Evolutionary conservation across 2,797 vertebrate species (phyloP).

Genomic region (Anniella stebbinsi): DNA sequence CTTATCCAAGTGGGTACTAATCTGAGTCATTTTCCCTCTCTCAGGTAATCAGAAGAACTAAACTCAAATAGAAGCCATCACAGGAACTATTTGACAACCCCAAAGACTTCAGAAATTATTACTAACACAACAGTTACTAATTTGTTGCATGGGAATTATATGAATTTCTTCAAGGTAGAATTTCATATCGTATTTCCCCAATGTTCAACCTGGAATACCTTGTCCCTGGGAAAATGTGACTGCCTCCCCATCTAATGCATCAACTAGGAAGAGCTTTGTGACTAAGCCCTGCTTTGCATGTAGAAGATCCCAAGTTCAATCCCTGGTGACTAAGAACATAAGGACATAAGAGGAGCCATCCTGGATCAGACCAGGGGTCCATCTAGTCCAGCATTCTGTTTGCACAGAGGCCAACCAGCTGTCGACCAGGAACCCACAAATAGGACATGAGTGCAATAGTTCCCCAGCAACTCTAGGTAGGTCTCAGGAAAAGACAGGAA

Average conservation of each 20-base stretch:
- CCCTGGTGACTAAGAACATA: too few relatives aligned
- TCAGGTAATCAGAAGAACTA: neutral
- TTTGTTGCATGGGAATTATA: neutral
- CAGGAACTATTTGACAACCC: neutral
- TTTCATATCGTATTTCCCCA: neutral
- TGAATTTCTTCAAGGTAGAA: neutral
- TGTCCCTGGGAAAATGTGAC: neutral
- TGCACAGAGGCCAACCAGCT: too few relatives aligned
- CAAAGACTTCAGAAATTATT: neutral
- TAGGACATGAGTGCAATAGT: too few relatives aligned
- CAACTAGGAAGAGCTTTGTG: too few relatives aligned
- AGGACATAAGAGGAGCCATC: too few relatives aligned
- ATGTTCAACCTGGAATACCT: neutral
- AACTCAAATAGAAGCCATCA: neutral
- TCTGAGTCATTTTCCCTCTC: neutral
- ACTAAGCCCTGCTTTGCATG: too few relatives aligned
- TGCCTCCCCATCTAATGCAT: neutral
- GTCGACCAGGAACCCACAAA: too few relatives aligned
- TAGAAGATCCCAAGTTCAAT: too few relatives aligned
- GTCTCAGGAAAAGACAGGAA: too few relatives aligned
- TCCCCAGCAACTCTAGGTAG: too few relatives aligned
- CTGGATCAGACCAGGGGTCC: too few relatives aligned
- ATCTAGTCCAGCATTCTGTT: too few relatives aligned
- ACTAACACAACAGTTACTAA: neutral
- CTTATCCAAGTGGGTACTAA: constrained; percentile 2